Evolutionary conservation across 2,113 vertebrate genomes (phyloP).

Genomic region (Tachuris rubrigastra): DNA sequence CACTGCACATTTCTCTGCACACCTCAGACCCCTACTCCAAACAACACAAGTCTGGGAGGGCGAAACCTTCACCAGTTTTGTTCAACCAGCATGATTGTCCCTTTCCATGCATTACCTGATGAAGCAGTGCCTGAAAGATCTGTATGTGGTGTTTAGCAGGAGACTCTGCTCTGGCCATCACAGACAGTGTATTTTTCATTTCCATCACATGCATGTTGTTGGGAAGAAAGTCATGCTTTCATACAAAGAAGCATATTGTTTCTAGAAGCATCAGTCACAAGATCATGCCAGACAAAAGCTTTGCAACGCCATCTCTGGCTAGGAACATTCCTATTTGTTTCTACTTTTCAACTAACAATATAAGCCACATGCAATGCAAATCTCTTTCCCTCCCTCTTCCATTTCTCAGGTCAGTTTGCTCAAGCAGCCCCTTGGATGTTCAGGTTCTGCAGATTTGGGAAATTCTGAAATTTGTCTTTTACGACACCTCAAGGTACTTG

Average conservation of each 20-base stretch:
- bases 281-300: background rate
- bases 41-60: background rate
- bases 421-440: background rate
- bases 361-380: background rate
- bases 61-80: background rate
- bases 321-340: background rate
- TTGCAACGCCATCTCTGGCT: background rate
- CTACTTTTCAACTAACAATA: background rate
- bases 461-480: background rate
- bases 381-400: background rate
- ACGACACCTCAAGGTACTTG: background rate
- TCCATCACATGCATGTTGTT: background rate
- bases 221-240: background rate
- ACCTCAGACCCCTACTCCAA: background rate
- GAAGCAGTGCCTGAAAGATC: background rate
- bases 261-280: background rate
- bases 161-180: background rate
- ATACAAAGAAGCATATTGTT: background rate
- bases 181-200: background rate
- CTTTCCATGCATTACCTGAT: background rate
- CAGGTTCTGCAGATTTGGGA: background rate
- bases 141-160: background rate
- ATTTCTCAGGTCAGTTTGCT: background rate
- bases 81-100: rapidly evolving
- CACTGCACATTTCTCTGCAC: background rate